Evolutionary conservation across 2,113 vertebrate genomes (phyloP).

Genomic region (Cyanoramphus novaezelandiae): DNA sequence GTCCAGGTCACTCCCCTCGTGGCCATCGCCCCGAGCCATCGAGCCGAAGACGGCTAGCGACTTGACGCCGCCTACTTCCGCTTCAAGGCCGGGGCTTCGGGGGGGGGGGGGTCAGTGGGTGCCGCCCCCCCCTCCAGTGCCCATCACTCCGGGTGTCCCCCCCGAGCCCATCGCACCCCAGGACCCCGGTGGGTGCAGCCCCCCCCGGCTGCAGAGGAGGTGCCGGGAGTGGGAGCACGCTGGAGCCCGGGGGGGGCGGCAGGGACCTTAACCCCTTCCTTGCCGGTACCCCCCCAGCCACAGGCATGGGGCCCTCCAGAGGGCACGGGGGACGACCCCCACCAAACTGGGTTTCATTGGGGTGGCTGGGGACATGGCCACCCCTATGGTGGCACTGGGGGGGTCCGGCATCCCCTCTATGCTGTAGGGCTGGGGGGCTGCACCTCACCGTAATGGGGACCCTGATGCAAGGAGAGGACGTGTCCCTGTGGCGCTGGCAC

Average conservation of each 20-base stretch:
- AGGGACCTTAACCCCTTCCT: not conserved
- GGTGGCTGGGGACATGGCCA: not conserved
- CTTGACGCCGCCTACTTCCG: no score
- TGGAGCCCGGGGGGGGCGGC: not conserved
- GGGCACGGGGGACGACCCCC: not conserved
- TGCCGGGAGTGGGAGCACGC: not conserved
- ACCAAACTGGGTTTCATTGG: not conserved
- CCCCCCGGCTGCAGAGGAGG: not conserved
- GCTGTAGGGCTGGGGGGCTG: not conserved
- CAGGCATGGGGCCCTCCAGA: not conserved
- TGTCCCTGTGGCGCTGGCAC: not conserved
- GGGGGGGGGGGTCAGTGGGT: fast-evolving
- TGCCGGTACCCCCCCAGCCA: not conserved
- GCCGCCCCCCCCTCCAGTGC: not conserved
- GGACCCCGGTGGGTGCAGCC: not conserved
- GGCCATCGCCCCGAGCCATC: no score
- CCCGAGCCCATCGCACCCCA: not conserved
- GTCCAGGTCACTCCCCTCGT: no score
- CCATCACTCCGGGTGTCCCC: no score
- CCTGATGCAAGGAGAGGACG: fast-evolving
- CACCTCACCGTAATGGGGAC: not conserved
- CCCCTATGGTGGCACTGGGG: not conserved
- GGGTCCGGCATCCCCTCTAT: no score
- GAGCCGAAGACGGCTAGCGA: no score
- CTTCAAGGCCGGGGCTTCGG: not conserved